Base-by-base conservation (phyloP, 2,113 vertebrate species). In the Triplophysa dalaica region DNA sequence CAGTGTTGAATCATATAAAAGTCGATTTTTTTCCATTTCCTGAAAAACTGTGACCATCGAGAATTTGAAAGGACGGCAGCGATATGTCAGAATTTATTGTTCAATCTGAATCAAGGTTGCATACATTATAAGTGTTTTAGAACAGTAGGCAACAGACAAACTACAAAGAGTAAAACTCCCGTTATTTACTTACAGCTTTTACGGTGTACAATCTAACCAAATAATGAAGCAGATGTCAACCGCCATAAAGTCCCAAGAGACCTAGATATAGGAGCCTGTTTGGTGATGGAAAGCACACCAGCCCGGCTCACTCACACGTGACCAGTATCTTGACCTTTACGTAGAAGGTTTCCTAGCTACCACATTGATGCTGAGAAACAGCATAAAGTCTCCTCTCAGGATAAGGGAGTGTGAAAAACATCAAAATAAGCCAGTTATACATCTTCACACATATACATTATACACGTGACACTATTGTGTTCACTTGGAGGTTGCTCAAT, bases 341-440 rank as follows among this genome's bases (percentile, higher is more conserved):
- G 64, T 68, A 63, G 14, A 76, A 62, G 38, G 82, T 83, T 24
- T 83, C 82, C 73, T 80, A 72, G 82, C 50, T 80, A 83, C 77
- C 68, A 41, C 26, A 7, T 43, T 80, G 67, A 80, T 48, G 12
- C 69, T 61, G 41, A 75, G 74, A 83, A 73, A 70, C 7, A 72
- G 26, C 45, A 29, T 13, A 8, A 52, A 38, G 2, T 58, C 70
- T 16, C 45, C 54, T 63, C 64, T 60, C 14, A 60, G 33, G 60
- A 52, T 24, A 8, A 56, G 22, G 43, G 29, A 22, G 2, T n/a
- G 45, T 45, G 9, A 9, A 16, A 56, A 70, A 65, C 38, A 65
- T n/a, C 29, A 65, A 24, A 60, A 41, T 7, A 56, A n/a, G 14
- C 5, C 26, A 29, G 21, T 62, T 22, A 48, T 70, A 22, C 38